A percentile compares a stretch with the other conserved stretches of the same genome.
These are phyloP conservation scores for Perca flavescens DNA, from an alignment of 2,113 vertebrate species.

Conservation along the genomic window DNA sequence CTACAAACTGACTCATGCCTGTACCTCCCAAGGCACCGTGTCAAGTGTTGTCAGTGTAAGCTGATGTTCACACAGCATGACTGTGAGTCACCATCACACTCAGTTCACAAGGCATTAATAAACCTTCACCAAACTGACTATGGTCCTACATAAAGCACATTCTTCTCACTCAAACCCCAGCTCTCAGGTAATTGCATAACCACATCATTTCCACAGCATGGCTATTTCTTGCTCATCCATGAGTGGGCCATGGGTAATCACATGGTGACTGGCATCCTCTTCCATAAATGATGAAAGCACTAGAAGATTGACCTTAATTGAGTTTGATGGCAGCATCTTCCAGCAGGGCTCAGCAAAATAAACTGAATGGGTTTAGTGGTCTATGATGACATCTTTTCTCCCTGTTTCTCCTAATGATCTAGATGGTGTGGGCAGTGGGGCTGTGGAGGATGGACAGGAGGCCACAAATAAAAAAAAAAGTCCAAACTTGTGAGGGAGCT, in stretches of 20 bases:
- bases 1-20: slow-evolving; percentile 46
- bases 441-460: slow-evolving; percentile 18
- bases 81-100: slow-evolving; percentile 48
- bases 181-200: slow-evolving; percentile 60
- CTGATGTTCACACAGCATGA: slow-evolving; percentile 36
- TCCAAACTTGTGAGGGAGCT: neutral
- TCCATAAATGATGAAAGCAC: slow-evolving; percentile 47
- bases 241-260: slow-evolving; percentile 34
- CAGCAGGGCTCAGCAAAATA: slow-evolving; percentile 61
- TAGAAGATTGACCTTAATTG: slow-evolving; percentile 75
- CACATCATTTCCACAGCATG: slow-evolving; percentile 38
- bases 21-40: slow-evolving; percentile 13
- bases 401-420: slow-evolving; percentile 66
- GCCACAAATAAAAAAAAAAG: slow-evolving; percentile 9
- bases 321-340: slow-evolving; percentile 72
- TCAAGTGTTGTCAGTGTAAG: slow-evolving; percentile 45
- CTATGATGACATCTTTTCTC: slow-evolving; percentile 74
- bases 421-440: slow-evolving; percentile 9
- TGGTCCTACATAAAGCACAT: slow-evolving; percentile 17
- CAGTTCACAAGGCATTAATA: slow-evolving; percentile 9
- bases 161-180: slow-evolving; percentile 11
- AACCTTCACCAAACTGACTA: slow-evolving; percentile 11
- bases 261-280: slow-evolving; percentile 39
- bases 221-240: slow-evolving; percentile 37
- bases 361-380: slow-evolving; percentile 78